phyloP scores from a whole-genome alignment of 2,888 invertebrate species.

The Trachelus stipa region DNA sequence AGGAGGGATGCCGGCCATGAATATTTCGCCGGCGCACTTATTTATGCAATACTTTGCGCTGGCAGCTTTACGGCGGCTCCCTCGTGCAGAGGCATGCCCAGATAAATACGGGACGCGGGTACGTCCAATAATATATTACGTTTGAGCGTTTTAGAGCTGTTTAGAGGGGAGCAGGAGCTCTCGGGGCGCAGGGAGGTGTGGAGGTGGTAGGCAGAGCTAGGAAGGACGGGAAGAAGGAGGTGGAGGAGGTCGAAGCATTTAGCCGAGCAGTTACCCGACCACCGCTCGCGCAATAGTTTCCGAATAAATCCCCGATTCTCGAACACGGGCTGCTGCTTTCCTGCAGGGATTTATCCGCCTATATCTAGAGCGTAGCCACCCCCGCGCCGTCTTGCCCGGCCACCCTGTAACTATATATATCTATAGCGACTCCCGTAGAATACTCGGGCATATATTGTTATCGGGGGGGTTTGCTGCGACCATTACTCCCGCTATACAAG shows the following conservation, averaged over 20 bases:
- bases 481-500: conserved; percentile 62
- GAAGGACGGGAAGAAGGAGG: conserved; percentile 28
- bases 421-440: conserved; percentile 25
- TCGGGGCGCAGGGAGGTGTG: conserved; percentile 23
- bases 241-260: conserved; percentile 40
- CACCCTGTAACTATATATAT: conserved; percentile 45
- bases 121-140: conserved; percentile 64
- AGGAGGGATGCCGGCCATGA: conserved; percentile 54
- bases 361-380: too few species aligned
- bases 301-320: conserved; percentile 65
- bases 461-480: conserved; percentile 44
- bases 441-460: conserved; percentile 28
- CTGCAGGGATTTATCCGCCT: conserved; percentile 54
- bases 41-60: conserved; percentile 67
- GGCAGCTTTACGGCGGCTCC: conserved; percentile 64
- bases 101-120: conserved; percentile 48
- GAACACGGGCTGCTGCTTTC: conserved; percentile 57
- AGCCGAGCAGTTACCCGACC: conserved; percentile 33
- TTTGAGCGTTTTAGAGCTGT: conserved; percentile 62
- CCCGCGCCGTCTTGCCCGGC: conserved; percentile 36
- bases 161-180: conserved; percentile 46
- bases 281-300: conserved; percentile 57
- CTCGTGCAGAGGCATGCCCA: conserved; percentile 38
- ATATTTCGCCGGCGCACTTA: conserved; percentile 65
- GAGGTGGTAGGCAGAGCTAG: conserved; percentile 30